These are phyloP conservation scores for Barbus barbus DNA, from an alignment of 2,113 vertebrate genomes.

Conservation along the genomic window DNA sequence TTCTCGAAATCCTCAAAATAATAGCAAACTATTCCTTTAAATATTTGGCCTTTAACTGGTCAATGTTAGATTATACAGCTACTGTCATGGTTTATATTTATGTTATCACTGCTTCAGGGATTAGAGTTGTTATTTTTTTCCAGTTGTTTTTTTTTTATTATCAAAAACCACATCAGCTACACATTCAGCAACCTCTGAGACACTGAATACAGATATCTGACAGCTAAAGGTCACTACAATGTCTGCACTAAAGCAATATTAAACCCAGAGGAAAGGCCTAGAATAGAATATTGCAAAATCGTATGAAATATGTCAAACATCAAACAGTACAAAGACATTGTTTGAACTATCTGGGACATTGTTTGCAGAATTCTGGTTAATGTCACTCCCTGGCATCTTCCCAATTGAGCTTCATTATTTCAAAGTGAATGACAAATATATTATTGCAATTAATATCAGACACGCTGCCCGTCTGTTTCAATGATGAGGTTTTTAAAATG, in stretches of 20 bases:
- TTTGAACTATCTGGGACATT: neutral
- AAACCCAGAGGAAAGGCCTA: neutral
- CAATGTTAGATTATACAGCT: neutral
- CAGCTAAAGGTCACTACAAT: neutral
- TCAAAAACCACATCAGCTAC: neutral
- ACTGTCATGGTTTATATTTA: neutral
- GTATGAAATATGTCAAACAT: slow-evolving; percentile 1
- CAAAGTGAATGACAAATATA: neutral
- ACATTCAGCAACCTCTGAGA: neutral
- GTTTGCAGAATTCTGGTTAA: neutral
- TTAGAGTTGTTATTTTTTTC: neutral
- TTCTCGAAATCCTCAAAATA: no score
- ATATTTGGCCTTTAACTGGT: neutral
- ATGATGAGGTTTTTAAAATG: neutral
- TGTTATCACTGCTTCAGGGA: neutral
- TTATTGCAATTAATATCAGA: neutral
- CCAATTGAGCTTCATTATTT: neutral
- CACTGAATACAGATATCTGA: neutral
- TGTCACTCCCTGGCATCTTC: neutral
- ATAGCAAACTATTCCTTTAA: neutral
- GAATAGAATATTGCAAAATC: neutral
- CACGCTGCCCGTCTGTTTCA: neutral
- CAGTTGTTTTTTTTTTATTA: neutral
- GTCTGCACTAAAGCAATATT: neutral
- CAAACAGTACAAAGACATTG: neutral